Evolutionary conservation across 1,140 invertebrate species (phyloP), one percentile per base, ranked within the genome.

Genomic region (Drosophila fuyamai): DNA sequence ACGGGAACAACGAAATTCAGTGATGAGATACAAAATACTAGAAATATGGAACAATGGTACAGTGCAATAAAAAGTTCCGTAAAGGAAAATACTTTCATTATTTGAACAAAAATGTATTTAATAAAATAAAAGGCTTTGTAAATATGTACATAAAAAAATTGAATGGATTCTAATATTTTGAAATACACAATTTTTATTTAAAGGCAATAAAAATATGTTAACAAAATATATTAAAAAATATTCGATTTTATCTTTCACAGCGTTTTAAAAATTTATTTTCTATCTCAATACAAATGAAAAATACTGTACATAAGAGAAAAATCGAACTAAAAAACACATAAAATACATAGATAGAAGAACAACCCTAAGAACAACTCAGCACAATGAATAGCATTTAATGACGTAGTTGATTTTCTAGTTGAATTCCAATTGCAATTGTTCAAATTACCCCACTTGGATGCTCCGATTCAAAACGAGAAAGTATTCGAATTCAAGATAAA

Each of bases 321-420:
- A 32, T 7, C 29, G 29, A 32, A 32, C 7, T 32, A 7, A 32
- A 18, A 44, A 10, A 10, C 4, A 18, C 3, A 48, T 48, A 4
- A 29, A 27, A 29, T n/a, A 23, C 18, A 23, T 23, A 27, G 10
- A 48, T 48, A 29, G 29, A 16, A 29, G 23, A 54, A 1, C 27
- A 57, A 13, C 23, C 12, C 54, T 38, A 13, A 23, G 5, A 27
- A 14, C 7, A 43, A 51, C 46, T 51, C 47, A 53, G 32, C 43
- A 38, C 47, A 60, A 48, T 35, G 43, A 8, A 40, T 18, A 29
- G 8, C n/a, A 9, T 13, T 40, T 9, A 9, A 67, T 76, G 73
- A 67, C 61, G 71, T 60, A 67, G 74, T 67, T 76, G 44, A 41
- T 62, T 73, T 73, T 74, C 35, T 35, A 41, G 36, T 38, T 48